Base-by-base conservation (phyloP, 2,888 invertebrate species). In the Andrena praecox region DNA sequence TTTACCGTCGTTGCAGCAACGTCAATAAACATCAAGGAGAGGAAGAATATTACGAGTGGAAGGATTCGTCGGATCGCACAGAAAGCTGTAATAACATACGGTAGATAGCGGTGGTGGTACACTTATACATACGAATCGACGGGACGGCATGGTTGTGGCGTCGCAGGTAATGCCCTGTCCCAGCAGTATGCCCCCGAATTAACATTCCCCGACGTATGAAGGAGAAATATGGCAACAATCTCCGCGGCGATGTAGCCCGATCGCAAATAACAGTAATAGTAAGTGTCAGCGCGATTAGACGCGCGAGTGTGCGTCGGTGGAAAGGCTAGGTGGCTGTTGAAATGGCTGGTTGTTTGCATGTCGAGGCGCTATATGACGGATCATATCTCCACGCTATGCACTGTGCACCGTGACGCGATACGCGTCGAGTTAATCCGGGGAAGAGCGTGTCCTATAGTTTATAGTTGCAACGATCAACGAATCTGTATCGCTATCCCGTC, bases 211-310 rank as follows among this genome's bases (percentile, higher is more conserved):
- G n/a, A 74, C 35, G 75, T 24, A 7, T 4, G 20, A 6, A 16
- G 35, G 62, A 62, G 75, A 74, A 76, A 75, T 75, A 76, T 74
- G 75, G 75, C 27, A 35, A 75, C 12, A 62, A 52, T 75, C 74
- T 73, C 33, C 50, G 48, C 31, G 31, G 10, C 3, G 10, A 71
- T 16, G 24, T 35, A 33, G 35, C 24, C n/a, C n/a, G 24, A 50
- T 74, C 33, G 60, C 60, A 33, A 74, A 62, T 76, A 73, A 75
- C 60, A 16, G 50, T 35, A 52, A 27, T 8, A 60, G 35, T 20
- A 60, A 54, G 42, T 76, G 54, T 74, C 62, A 29, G 24, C 42
- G 74, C 52, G 74, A 54, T 76, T 73, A 62, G 59, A 33, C n/a
- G 59, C 27, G 48, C 24, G 63, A 31, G 20, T 48, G 31, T 24